Evolutionary conservation across 2,888 invertebrate genomes (phyloP).

Genomic region (Myathropa florea): DNA sequence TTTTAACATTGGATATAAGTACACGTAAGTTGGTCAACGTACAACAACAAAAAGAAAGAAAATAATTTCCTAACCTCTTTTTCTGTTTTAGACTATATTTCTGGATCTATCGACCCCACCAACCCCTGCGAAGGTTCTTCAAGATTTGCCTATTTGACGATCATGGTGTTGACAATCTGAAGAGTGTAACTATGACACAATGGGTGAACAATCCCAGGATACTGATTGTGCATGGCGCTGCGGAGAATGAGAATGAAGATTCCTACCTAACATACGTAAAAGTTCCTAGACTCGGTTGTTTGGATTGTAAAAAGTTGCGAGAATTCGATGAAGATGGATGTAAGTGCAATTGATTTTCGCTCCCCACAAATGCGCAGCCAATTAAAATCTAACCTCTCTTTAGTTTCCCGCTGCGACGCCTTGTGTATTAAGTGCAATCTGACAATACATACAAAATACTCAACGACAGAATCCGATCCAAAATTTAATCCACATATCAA

Average conservation of each 20-base stretch:
- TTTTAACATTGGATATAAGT: conserved; percentile 84
- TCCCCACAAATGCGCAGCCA: too few species aligned
- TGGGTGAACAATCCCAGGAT: conserved; percentile 84
- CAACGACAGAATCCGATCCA: conserved; percentile 92
- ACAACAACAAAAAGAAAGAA: neutral
- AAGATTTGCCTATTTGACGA: conserved; percentile 84
- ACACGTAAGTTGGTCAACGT: conserved; percentile 85
- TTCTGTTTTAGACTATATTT: conserved; percentile 77
- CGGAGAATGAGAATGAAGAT: conserved; percentile 80
- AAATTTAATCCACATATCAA: conserved; percentile 87
- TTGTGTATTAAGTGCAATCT: conserved; percentile 94
- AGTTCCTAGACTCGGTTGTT: conserved; percentile 85
- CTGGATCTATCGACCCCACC: conserved; percentile 80
- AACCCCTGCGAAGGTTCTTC: conserved; percentile 80
- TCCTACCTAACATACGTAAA: conserved; percentile 80
- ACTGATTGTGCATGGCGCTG: conserved; percentile 83
- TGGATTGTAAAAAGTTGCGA: conserved; percentile 83
- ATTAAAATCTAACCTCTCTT: conserved; percentile 46
- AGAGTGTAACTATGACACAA: conserved; percentile 84
- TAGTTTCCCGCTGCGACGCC: conserved; percentile 84
- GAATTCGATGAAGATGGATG: conserved; percentile 80
- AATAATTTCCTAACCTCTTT: neutral
- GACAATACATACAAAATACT: conserved; percentile 95
- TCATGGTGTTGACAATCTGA: conserved; percentile 84
- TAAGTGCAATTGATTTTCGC: conserved; percentile 72